Evolutionary conservation across 2,888 invertebrate genomes (phyloP), one percentile per base, ranked within the genome.

Genomic region (Tetragonisca angustula): DNA sequence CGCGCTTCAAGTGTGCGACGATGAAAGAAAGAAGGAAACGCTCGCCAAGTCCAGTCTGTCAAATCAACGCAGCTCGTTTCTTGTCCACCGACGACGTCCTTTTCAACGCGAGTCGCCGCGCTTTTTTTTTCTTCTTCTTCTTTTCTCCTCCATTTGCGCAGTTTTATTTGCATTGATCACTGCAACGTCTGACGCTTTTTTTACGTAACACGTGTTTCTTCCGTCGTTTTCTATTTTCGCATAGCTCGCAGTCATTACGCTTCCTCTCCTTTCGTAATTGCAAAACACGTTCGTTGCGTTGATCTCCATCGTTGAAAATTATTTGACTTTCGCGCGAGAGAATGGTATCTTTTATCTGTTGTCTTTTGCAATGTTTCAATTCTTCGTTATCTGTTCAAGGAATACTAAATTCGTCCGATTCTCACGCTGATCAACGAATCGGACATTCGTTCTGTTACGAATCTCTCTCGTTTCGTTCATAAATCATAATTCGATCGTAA

Each of bases 401-500:
- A 21, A 43, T 54, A 5, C 15, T 13, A 43, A 71, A 81, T 78
- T 75, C 62, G 67, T 62, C 56, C 27, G 1, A 27, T 0, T 27
- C 27, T 27, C 27, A 27, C 27, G 27, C 27, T 27, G 27, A 59
- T 84, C 27, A n/a, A 15, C 52, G 13, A 56, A 43, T 59, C 9
- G 9, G 50, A 61, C 65, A 84, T 24, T 71, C 54, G 71, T 61
- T 49, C 15, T 36, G 24, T 36, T 56, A 56, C 71, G 32, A 27
- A 2, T 27, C 19, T 74, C 19, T 74, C 50, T 27, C n/a, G 65
- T 50, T 54, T 43, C 62, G 32, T 49, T 21, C 19, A 15, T 56
- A 62, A 68, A 62, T 32, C 9, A n/a, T 62, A 69, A 49, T 80
- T 71, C 84, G 81, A 81, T 84, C 52, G 68, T 50, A 32, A 43